These are phyloP conservation scores for Ailuropoda melanoleuca DNA, from an alignment of 2,113 vertebrate genomes.

Conservation along the genomic window DNA sequence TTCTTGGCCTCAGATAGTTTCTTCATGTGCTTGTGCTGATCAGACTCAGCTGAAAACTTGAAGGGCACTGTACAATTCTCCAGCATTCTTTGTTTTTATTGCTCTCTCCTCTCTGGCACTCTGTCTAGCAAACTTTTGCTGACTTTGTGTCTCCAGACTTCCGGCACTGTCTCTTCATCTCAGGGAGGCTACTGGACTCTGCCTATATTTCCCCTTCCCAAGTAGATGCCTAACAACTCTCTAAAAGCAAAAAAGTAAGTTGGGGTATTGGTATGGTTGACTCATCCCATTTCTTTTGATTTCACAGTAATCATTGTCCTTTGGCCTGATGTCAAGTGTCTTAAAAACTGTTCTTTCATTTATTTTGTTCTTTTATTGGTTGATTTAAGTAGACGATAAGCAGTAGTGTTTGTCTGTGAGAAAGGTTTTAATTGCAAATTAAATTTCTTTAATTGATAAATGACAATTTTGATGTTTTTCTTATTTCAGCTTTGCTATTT, in stretches of 20 bases:
- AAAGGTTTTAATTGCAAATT: not conserved
- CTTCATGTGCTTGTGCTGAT: not conserved
- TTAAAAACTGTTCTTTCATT: not conserved
- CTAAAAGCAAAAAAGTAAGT: not conserved
- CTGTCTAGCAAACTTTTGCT: not conserved
- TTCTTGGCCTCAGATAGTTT: not conserved
- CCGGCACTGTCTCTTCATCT: not conserved
- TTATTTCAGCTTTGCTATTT: not conserved
- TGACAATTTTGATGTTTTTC: not conserved
- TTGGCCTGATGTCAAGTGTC: not conserved
- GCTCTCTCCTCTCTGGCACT: not conserved
- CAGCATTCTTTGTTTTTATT: not conserved
- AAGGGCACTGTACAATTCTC: not conserved
- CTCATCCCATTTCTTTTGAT: not conserved
- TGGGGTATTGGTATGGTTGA: not conserved
- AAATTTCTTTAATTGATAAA: slow-evolving; percentile 9
- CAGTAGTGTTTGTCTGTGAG: not conserved
- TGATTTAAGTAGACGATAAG: not conserved
- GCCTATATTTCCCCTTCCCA: not conserved
- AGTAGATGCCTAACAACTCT: not conserved
- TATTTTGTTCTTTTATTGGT: not conserved
- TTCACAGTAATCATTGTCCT: not conserved
- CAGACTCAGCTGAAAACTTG: not conserved
- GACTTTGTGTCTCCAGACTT: not conserved
- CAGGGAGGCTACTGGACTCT: not conserved